A percentile compares a stretch with the other conserved stretches of the same genome.
phyloP scores from a whole-genome alignment of 2,888 invertebrate species.

The Andrena chrysosceles region DNA sequence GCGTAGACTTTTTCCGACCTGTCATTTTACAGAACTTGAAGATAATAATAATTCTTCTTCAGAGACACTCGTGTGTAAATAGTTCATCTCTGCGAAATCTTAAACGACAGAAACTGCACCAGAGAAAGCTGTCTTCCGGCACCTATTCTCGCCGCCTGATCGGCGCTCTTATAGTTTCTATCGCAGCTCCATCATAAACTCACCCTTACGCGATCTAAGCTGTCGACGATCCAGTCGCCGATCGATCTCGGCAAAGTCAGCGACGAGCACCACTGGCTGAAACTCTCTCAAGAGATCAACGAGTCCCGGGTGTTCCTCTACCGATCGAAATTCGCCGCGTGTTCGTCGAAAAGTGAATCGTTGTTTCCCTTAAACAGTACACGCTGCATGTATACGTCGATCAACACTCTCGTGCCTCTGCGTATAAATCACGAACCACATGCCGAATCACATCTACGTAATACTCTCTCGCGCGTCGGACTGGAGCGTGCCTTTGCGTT shows the following conservation, averaged over 20 bases:
- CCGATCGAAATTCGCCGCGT: conserved; percentile 1
- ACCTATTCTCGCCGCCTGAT: too few relatives aligned
- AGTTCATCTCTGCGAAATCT: too few relatives aligned
- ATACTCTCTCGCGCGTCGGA: conserved; percentile 62
- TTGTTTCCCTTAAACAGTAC: conserved; percentile 56
- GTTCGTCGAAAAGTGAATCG: conserved; percentile 72
- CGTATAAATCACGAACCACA: conserved; percentile 75
- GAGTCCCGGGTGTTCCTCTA: not conserved
- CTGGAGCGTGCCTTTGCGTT: conserved; percentile 8
- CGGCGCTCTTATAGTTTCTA: too few relatives aligned
- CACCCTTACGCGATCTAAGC: not conserved
- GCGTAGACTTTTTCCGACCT: too few relatives aligned
- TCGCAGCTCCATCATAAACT: too few relatives aligned
- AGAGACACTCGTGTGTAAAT: too few relatives aligned
- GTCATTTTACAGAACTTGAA: too few relatives aligned
- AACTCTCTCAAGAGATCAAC: not conserved
- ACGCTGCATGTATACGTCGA: conserved; percentile 45
- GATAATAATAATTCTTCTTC: too few relatives aligned
- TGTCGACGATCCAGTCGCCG: not conserved
- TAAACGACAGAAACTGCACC: too few relatives aligned
- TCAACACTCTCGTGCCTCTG: conserved; percentile 74
- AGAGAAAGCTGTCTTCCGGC: too few relatives aligned
- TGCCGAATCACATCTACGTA: conserved; percentile 74
- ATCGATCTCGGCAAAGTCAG: not conserved
- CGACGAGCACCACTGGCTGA: conserved; percentile 3